Percentiles rank a stretch among this genome's conserved stretches.
Evolutionary conservation across 2,888 invertebrate species (phyloP).

Genomic region (Polyommatus icarus): DNA sequence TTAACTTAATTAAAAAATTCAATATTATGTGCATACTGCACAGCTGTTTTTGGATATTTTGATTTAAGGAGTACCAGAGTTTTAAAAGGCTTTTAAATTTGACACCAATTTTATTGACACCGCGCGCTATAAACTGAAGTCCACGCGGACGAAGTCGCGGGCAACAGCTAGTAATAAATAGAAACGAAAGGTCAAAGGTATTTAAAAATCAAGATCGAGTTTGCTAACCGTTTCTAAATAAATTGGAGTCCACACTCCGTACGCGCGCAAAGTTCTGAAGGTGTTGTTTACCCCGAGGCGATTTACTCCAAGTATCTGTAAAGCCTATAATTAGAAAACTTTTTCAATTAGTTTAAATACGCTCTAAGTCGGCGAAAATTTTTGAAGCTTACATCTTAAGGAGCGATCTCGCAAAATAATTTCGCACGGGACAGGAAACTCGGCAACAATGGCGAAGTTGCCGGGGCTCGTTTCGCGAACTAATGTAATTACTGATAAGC

Average conservation of each 20-base stretch:
- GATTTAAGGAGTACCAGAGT: too few relatives aligned
- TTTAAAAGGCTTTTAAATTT: too few relatives aligned
- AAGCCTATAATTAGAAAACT: constrained; percentile 80
- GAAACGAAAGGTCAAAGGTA: not conserved
- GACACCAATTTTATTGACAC: too few relatives aligned
- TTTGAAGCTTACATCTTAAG: constrained; percentile 68
- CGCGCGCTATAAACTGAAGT: too few relatives aligned
- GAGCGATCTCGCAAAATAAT: constrained; percentile 49
- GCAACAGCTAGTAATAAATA: too few relatives aligned
- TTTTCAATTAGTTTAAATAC: constrained; percentile 80
- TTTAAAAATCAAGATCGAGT: constrained; percentile 17
- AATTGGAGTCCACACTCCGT: constrained; percentile 36
- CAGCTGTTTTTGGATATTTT: too few relatives aligned
- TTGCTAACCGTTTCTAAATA: constrained; percentile 34
- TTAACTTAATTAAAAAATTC: too few relatives aligned
- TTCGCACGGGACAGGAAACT: constrained; percentile 38
- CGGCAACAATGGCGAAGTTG: constrained; percentile 34
- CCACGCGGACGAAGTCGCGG: too few relatives aligned
- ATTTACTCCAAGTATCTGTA: constrained; percentile 77
- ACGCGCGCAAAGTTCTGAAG: constrained; percentile 67
- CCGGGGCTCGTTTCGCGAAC: constrained; percentile 18
- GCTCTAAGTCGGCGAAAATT: constrained; percentile 69
- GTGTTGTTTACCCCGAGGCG: constrained; percentile 78
- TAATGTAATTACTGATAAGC: constrained; percentile 31
- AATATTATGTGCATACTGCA: too few relatives aligned